phyloP scores from a whole-genome alignment of 2,888 invertebrate species.

The Diadegma fenestrale region DNA sequence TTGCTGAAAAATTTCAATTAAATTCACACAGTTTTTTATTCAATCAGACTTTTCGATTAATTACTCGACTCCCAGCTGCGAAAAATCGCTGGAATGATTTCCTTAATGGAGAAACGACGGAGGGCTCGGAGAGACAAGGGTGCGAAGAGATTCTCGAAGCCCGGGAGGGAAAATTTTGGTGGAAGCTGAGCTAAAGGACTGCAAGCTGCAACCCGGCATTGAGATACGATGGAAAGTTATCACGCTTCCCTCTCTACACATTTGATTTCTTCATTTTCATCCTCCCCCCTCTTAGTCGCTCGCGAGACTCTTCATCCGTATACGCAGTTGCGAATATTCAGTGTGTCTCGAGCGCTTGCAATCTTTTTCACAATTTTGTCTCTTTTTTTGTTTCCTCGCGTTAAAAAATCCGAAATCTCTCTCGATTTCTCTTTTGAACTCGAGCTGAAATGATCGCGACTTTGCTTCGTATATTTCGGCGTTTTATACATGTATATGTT shows the following conservation, averaged over 20 bases:
- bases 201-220: slow-evolving; percentile 75
- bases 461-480: slow-evolving; percentile 21
- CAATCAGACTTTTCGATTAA: neutral
- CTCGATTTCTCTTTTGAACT: slow-evolving; percentile 38
- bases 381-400: slow-evolving; percentile 24
- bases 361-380: slow-evolving; percentile 41
- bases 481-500: slow-evolving; percentile 7
- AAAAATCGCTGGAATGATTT: neutral
- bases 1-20: neutral
- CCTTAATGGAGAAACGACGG: neutral
- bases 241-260: slow-evolving; percentile 73
- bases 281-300: slow-evolving; percentile 40
- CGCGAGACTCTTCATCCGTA: neutral
- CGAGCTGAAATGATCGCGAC: no score
- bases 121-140: neutral
- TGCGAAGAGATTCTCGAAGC: neutral
- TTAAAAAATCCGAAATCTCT: slow-evolving; percentile 25
- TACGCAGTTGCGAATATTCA: slow-evolving; percentile 14
- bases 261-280: slow-evolving; percentile 60
- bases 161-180: slow-evolving; percentile 66
- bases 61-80: neutral
- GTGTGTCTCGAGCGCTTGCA: slow-evolving; percentile 23
- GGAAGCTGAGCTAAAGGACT: slow-evolving; percentile 65
- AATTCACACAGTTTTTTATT: neutral
- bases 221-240: slow-evolving; percentile 83